Base-by-base conservation (phyloP, 2,797 vertebrate species). In the Spinus pinus region DNA sequence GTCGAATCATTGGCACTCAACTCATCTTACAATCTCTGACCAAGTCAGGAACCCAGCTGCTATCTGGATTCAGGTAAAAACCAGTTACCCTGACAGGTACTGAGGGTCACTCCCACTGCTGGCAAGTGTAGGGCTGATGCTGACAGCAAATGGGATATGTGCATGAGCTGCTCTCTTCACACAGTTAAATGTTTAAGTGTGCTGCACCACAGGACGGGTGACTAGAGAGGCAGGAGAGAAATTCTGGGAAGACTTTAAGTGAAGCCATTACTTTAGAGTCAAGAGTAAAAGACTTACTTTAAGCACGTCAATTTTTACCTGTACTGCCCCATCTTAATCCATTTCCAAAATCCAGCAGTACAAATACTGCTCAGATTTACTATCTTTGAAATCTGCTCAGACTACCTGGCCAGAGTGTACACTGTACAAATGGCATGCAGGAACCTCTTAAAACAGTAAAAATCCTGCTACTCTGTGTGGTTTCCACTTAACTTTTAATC, bases 141-240 rank as follows among this genome's bases (percentile, higher is more conserved):
- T 3, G 4, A 49, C 41, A 79, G 67, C 1, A 1, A 51, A n/a
- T 0, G 0, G 22, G 10, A 4, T 30, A 65, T 0, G 12, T 17
- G 24, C 56, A 41, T 31, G 27, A 87, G 24, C 46, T 44, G 41
- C 80, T 61, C 51, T 58, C 41, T 81, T 64, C 51, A 61, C 35
- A 19, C 3, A 49, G 14, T 25, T 54, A 53, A 81, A 84, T 3
- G 20, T 28, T 84, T 14, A 58, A 77, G 33, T 1, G 7, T 62
- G 27, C 53, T 49, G 49, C 42, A 64, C 35, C 2, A 2, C n/a
- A 58, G 25, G 42, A 93, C 1, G 0, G 37, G 16, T 47, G 42
- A 67, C 42, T 47, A 78, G 44, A 39, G 39, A 81, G 2, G 14
- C 24, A 51, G 51, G 20, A 79, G 12, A 80, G 27, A 66, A 53